Conservation (phyloP, 2,888 invertebrate species). For the Tenthredo amoena region DNA sequence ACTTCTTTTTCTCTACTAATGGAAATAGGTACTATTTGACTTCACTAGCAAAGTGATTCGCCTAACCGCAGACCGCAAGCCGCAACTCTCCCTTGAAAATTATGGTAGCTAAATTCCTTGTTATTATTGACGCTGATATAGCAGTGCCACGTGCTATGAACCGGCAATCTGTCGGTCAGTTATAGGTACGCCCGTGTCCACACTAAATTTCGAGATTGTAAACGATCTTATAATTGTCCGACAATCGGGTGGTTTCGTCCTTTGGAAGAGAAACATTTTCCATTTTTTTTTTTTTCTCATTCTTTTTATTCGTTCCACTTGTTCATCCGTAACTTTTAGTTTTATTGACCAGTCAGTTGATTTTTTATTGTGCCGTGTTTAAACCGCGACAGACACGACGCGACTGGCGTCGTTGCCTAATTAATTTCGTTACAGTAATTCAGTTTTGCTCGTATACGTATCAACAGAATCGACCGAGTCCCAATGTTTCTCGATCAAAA, state of each 20-base stretch:
- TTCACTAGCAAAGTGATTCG: slow-evolving; percentile 40
- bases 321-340: neutral
- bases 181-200: neutral
- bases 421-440: slow-evolving; percentile 9
- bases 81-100: slow-evolving; percentile 21
- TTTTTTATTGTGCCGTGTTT: neutral
- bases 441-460: neutral
- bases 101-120: slow-evolving; percentile 7
- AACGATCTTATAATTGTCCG: neutral
- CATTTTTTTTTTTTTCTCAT: neutral
- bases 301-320: neutral
- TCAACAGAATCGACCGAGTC: neutral
- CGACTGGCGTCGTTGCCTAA: slow-evolving; percentile 1
- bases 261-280: neutral
- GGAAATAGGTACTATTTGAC: slow-evolving; percentile 34
- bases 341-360: slow-evolving; percentile 1
- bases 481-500: neutral
- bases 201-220: neutral
- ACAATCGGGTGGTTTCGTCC: neutral
- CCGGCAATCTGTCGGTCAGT: neutral
- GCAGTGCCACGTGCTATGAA: slow-evolving; percentile 5
- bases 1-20: neutral
- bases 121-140: slow-evolving; percentile 25
- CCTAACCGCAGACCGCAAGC: slow-evolving; percentile 44
- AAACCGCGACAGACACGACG: neutral